A percentile compares a stretch with the other conserved stretches of the same genome.
Evolutionary conservation across 1,140 invertebrate species (phyloP).

Genomic region (Nilaparvata lugens): DNA sequence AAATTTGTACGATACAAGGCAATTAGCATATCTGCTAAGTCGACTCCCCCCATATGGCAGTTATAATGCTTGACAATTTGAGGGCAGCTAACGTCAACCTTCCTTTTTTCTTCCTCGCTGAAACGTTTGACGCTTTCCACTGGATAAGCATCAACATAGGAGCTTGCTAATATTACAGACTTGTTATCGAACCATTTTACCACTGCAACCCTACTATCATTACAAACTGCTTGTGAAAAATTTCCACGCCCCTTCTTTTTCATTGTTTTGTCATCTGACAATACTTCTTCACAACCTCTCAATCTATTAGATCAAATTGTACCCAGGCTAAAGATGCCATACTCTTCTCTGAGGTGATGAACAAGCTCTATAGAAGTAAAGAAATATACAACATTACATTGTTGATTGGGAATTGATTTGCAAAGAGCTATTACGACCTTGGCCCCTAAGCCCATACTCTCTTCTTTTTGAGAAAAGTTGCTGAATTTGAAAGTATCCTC

Average conservation of each 20-base stretch:
- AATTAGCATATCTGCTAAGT: slow-evolving; percentile 38
- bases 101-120: too few relatives aligned
- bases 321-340: slow-evolving; percentile 31
- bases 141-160: slow-evolving; percentile 31
- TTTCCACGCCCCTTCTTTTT: slow-evolving; percentile 32
- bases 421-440: slow-evolving; percentile 31
- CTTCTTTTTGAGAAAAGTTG: neutral
- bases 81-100: slow-evolving; percentile 31
- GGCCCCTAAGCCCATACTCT: slow-evolving; percentile 24
- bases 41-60: slow-evolving; percentile 32
- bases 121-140: slow-evolving; percentile 27
- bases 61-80: slow-evolving; percentile 37
- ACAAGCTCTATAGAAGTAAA: slow-evolving; percentile 24
- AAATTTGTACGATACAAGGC: slow-evolving; percentile 29
- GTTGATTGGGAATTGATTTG: slow-evolving; percentile 6
- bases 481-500: slow-evolving; percentile 5
- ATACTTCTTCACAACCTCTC: slow-evolving; percentile 22
- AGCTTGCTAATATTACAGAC: slow-evolving; percentile 33
- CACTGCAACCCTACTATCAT: slow-evolving; percentile 23
- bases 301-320: slow-evolving; percentile 34
- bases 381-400: slow-evolving; percentile 17
- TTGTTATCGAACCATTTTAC: slow-evolving; percentile 29
- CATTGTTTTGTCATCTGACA: slow-evolving; percentile 31
- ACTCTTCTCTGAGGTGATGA: slow-evolving; percentile 12
- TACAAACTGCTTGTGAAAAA: slow-evolving; percentile 20